Conservation (phyloP, 2,888 invertebrate species). For the Cryptocephalus moraei region DNA sequence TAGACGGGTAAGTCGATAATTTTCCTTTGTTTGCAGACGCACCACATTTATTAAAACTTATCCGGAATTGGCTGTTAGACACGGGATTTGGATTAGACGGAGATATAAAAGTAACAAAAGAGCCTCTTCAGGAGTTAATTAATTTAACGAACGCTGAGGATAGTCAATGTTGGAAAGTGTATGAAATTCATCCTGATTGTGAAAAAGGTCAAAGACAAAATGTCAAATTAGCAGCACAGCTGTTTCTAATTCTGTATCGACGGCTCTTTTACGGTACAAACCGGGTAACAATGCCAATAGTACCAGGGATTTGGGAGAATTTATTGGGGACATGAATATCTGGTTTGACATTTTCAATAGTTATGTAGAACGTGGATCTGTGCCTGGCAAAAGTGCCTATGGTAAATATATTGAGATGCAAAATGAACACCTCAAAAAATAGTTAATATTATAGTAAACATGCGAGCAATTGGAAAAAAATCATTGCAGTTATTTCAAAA, state of each 20-base stretch:
- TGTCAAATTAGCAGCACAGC: constrained; percentile 3
- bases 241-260: constrained; percentile 4
- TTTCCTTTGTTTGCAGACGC: too few species aligned
- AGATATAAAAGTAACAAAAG: background rate
- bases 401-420: background rate
- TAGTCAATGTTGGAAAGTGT: constrained; percentile 1
- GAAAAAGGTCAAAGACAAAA: constrained; percentile 7
- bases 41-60: too few species aligned
- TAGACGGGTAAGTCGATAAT: too few species aligned
- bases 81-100: constrained; percentile 2
- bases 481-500: too few species aligned
- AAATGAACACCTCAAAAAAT: constrained; percentile 3
- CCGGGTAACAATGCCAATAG: too few species aligned
- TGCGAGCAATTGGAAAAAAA: constrained; percentile 2
- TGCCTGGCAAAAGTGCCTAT: too few species aligned
- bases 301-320: constrained; percentile 5
- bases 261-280: too few species aligned
- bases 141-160: background rate
- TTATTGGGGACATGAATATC: constrained; percentile 4
- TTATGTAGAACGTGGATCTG: too few species aligned
- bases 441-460: background rate
- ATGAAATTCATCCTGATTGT: constrained; percentile 1
- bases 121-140: background rate
- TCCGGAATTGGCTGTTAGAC: constrained; percentile 9
- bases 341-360: constrained; percentile 9